A percentile compares a stretch with the other conserved stretches of the same genome.
These are phyloP conservation scores for Rhogogaster chlorosoma DNA, from an alignment of 2,888 invertebrate species.

Conservation along the genomic window DNA sequence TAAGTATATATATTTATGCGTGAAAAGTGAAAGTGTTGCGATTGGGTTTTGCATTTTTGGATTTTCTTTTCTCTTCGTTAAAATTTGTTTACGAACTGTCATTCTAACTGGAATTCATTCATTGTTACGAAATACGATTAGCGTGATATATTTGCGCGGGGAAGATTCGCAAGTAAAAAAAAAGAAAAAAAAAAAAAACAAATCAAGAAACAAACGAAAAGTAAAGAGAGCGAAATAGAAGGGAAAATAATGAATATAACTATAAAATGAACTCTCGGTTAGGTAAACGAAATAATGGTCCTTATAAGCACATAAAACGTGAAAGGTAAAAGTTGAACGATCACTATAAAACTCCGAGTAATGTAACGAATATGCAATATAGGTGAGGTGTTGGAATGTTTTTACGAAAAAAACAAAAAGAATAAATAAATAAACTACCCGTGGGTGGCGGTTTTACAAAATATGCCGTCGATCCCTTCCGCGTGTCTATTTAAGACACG, in stretches of 20 bases:
- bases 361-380: background rate
- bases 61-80: background rate
- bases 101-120: background rate
- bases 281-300: background rate
- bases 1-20: background rate
- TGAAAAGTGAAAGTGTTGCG: constrained; percentile 20
- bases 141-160: background rate
- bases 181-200: background rate
- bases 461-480: background rate
- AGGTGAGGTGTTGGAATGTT: background rate
- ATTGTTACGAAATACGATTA: background rate
- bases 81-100: background rate
- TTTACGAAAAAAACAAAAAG: background rate
- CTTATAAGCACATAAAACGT: background rate
- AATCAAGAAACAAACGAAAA: too few species aligned
- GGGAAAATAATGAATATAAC: background rate
- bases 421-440: background rate
- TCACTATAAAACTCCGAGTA: background rate
- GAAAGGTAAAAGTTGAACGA: background rate
- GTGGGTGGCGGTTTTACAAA: background rate
- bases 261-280: background rate
- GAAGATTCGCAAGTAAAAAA: background rate
- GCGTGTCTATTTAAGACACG: background rate
- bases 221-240: too few species aligned
- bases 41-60: background rate